Conservation (phyloP, 2,113 vertebrate genomes). For the Eolophus roseicapilla region DNA sequence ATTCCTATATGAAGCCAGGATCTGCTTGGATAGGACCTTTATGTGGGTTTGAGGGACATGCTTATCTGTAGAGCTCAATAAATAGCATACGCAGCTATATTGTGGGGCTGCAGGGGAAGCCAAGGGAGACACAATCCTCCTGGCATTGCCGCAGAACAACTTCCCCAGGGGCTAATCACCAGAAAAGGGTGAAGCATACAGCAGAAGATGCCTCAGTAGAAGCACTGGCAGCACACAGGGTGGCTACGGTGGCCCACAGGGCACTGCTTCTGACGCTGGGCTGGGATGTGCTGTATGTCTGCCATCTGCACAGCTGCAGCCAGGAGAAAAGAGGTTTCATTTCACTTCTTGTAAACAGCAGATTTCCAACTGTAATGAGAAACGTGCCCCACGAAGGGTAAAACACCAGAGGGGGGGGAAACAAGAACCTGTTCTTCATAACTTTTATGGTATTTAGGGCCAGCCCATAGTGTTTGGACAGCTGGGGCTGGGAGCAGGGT, state of each 20-base stretch:
- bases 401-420: neutral
- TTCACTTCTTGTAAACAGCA: neutral
- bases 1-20: neutral
- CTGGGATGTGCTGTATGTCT: accelerated
- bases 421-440: neutral
- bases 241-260: neutral
- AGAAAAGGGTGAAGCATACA: neutral
- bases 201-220: neutral
- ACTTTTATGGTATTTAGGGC: neutral
- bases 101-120: neutral
- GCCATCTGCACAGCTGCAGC: neutral
- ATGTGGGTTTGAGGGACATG: neutral
- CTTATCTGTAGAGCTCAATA: neutral
- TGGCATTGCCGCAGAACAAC: neutral
- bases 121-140: neutral
- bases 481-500: neutral
- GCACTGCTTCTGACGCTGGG: neutral
- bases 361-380: neutral
- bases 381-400: neutral
- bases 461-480: neutral
- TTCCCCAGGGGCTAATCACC: accelerated
- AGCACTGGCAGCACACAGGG: neutral
- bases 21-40: neutral
- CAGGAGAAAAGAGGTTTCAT: accelerated
- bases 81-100: accelerated